Percentiles rank a stretch among this genome's conserved stretches.
These are phyloP conservation scores for Clunio marinus DNA, from an alignment of 2,888 invertebrate genomes.

Conservation along the genomic window DNA sequence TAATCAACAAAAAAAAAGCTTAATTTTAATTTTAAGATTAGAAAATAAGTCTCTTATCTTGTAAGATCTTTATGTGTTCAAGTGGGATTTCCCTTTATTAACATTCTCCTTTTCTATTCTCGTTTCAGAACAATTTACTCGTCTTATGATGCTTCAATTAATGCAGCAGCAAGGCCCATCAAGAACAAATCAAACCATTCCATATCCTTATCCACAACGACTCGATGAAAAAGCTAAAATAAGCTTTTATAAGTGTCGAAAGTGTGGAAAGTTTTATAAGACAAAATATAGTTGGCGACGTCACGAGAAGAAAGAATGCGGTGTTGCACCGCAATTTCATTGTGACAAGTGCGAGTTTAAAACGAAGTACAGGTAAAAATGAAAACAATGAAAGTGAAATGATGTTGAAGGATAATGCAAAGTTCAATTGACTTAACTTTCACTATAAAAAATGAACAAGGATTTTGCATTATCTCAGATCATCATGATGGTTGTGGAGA, in stretches of 20 bases:
- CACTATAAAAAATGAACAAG: too few relatives aligned
- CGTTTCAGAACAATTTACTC: slow-evolving; percentile 33
- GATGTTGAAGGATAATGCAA: background rate
- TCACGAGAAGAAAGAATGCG: slow-evolving; percentile 33
- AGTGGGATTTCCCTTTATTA: slow-evolving; percentile 37
- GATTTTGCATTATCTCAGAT: too few relatives aligned
- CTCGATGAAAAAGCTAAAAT: slow-evolving; percentile 21
- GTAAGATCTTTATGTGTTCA: background rate
- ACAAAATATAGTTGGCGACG: slow-evolving; percentile 36
- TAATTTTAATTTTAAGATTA: slow-evolving; percentile 12
- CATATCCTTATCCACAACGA: background rate
- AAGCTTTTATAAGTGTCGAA: slow-evolving; percentile 33
- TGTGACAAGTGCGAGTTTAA: slow-evolving; percentile 36
- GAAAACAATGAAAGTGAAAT: background rate
- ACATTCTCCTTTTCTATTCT: slow-evolving; percentile 25
- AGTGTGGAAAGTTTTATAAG: slow-evolving; percentile 36
- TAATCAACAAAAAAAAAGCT: background rate
- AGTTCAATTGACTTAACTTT: too few relatives aligned
- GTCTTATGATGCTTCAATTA: slow-evolving; percentile 33
- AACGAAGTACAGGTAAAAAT: slow-evolving; percentile 23
- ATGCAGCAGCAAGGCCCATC: slow-evolving; percentile 28
- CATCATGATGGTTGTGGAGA: too few relatives aligned
- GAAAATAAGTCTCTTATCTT: background rate
- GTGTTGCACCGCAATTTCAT: slow-evolving; percentile 31
- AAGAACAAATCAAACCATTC: background rate